These are phyloP conservation scores for Agrotis ipsilon DNA, from an alignment of 2,888 invertebrate genomes.

Conservation along the genomic window DNA sequence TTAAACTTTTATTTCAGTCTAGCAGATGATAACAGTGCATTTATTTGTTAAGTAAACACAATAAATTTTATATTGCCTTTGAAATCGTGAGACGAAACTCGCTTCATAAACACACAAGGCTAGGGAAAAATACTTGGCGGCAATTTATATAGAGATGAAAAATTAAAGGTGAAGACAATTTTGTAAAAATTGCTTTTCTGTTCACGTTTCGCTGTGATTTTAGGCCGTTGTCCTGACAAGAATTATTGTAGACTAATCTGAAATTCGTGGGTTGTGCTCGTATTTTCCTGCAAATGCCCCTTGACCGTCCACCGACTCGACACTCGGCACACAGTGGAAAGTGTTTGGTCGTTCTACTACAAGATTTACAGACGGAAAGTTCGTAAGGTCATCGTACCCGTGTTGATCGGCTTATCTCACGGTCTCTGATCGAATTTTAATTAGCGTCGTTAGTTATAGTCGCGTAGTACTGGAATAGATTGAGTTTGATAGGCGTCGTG, in stretches of 20 bases:
- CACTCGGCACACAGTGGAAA: constrained; percentile 56
- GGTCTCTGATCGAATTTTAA: constrained; percentile 58
- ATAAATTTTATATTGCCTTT: constrained; percentile 76
- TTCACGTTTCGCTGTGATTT: constrained; percentile 32
- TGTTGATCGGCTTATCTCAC: constrained; percentile 31
- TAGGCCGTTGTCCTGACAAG: constrained; percentile 49
- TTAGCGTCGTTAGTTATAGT: constrained; percentile 40
- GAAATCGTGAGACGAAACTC: constrained; percentile 69
- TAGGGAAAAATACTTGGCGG: constrained; percentile 61
- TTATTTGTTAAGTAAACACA: constrained; percentile 80
- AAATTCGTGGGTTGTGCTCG: constrained; percentile 26
- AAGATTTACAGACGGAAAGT: constrained; percentile 72
- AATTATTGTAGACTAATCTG: constrained; percentile 44
- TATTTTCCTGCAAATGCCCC: constrained; percentile 30
- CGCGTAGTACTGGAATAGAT: constrained; percentile 27
- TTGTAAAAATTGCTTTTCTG: constrained; percentile 18
- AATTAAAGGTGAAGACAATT: constrained; percentile 28
- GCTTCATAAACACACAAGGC: constrained; percentile 35
- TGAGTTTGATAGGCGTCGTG: constrained; percentile 20
- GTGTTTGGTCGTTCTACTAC: constrained; percentile 50
- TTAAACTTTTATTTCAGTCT: constrained; percentile 77
- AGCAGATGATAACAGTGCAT: constrained; percentile 76
- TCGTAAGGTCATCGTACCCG: constrained; percentile 64
- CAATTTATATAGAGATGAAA: constrained; percentile 36
- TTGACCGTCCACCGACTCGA: constrained; percentile 58